phyloP scores from a whole-genome alignment of 1,140 invertebrate genomes.

The Drosophila fuyamai region DNA sequence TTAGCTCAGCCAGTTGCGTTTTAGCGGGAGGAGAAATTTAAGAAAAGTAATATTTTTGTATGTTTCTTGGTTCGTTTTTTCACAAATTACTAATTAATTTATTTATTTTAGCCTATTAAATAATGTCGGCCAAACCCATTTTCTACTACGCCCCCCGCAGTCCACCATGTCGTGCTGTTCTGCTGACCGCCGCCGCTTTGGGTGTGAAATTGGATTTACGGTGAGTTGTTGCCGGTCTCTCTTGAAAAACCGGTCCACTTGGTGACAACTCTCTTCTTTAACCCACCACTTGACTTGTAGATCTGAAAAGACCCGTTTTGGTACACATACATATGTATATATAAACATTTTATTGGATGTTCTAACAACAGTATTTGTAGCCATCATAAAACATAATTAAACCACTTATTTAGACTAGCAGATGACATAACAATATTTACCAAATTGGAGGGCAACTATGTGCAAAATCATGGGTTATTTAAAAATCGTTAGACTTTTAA shows the following conservation, averaged over 20 bases:
- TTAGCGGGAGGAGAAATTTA: constrained; percentile 5
- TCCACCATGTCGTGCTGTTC: constrained; percentile 88
- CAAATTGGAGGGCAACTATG: too few relatives aligned
- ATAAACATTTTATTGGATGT: too few relatives aligned
- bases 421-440: too few relatives aligned
- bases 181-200: constrained; percentile 88
- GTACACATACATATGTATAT: too few relatives aligned
- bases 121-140: constrained; percentile 75
- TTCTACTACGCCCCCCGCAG: constrained; percentile 84
- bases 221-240: constrained; percentile 50
- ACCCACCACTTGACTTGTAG: not conserved
- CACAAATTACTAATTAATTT: constrained; percentile 37
- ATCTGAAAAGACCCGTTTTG: not conserved
- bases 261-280: constrained; percentile 2
- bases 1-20: constrained; percentile 27
- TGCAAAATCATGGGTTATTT: too few relatives aligned
- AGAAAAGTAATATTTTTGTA: constrained; percentile 3
- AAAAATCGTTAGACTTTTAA: too few relatives aligned
- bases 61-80: constrained; percentile 7
- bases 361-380: too few relatives aligned
- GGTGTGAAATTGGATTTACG: constrained; percentile 89
- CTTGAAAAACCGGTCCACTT: constrained; percentile 52
- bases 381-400: too few relatives aligned
- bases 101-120: constrained; percentile 20
- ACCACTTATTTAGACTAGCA: too few relatives aligned